A percentile compares a stretch with the other conserved stretches of the same genome.
These are phyloP conservation scores for Hormiphora californensis DNA, from an alignment of 37 sponge, comb jelly and placozoan genomes.

Conservation along the genomic window DNA sequence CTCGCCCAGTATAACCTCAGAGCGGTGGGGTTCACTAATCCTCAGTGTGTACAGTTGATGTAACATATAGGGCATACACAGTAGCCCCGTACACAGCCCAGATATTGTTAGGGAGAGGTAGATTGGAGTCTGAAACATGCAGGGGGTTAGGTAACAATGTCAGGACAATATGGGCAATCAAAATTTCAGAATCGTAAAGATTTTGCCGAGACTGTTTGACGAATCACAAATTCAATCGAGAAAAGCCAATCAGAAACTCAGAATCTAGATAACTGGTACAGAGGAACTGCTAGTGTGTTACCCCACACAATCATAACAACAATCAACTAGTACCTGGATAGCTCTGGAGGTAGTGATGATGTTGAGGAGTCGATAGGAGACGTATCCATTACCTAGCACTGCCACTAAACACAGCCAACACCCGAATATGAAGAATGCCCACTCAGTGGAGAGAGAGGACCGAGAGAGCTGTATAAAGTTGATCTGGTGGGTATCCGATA, in stretches of 20 bases:
- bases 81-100: constrained; percentile 9
- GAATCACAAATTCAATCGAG: too few relatives aligned
- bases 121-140: constrained; percentile 29
- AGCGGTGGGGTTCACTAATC: not conserved
- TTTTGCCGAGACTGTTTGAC: too few relatives aligned
- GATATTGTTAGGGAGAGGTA: constrained; percentile 30
- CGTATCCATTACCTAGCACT: constrained; percentile 28
- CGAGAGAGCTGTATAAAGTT: too few relatives aligned
- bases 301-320: too few relatives aligned
- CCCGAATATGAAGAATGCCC: constrained; percentile 23
- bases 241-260: too few relatives aligned
- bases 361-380: constrained; percentile 23
- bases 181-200: too few relatives aligned
- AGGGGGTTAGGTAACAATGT: too few relatives aligned
- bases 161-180: too few relatives aligned
- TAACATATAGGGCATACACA: constrained; percentile 25
- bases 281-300: too few relatives aligned
- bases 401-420: not conserved
- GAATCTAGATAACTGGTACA: too few relatives aligned
- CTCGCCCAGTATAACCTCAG: not conserved
- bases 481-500: too few relatives aligned
- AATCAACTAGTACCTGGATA: too few relatives aligned
- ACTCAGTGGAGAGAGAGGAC: not conserved
- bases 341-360: constrained; percentile 17
- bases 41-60: not conserved